Percentiles rank a stretch among this genome's conserved stretches.
Evolutionary conservation across 2,888 invertebrate species (phyloP).

Genomic region (Sphaeridia pumilis): DNA sequence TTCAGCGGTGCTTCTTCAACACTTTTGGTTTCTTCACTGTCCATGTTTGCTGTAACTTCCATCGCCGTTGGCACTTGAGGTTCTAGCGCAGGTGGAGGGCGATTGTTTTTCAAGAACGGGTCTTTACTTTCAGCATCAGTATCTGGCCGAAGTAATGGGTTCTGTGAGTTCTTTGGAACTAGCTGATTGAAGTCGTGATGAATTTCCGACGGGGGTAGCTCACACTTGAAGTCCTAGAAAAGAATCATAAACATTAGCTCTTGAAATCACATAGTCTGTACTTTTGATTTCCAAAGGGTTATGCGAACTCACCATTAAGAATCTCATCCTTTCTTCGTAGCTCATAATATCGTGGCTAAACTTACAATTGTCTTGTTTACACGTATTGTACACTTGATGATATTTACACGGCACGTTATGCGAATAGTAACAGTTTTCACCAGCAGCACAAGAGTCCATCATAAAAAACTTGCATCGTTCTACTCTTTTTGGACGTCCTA

Average conservation of each 20-base stretch:
- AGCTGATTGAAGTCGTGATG: constrained; percentile 1
- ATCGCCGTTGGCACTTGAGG: not conserved
- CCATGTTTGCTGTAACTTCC: not conserved
- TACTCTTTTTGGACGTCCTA: not conserved
- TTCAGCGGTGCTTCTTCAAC: not conserved
- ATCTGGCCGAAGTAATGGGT: not conserved
- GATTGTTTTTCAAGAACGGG: not conserved
- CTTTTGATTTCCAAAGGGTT: too few relatives aligned
- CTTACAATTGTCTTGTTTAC: not conserved
- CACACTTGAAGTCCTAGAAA: constrained; percentile 1
- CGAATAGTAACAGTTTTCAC: not conserved
- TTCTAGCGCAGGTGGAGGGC: too few relatives aligned
- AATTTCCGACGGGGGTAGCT: not conserved
- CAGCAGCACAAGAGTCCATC: not conserved
- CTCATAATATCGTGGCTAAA: constrained; percentile 1
- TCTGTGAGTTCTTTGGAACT: not conserved
- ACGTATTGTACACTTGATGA: not conserved
- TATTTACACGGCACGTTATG: constrained; percentile 8
- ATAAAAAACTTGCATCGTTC: constrained; percentile 5
- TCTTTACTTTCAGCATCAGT: not conserved
- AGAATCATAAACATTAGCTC: not conserved
- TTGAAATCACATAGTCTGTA: not conserved
- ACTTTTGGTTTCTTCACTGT: not conserved
- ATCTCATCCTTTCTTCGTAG: not conserved
- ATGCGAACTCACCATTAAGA: not conserved